A percentile compares a stretch with the other conserved stretches of the same genome.
Conservation (phyloP, 2,113 vertebrate genomes). For the Fregata magnificens region DNA sequence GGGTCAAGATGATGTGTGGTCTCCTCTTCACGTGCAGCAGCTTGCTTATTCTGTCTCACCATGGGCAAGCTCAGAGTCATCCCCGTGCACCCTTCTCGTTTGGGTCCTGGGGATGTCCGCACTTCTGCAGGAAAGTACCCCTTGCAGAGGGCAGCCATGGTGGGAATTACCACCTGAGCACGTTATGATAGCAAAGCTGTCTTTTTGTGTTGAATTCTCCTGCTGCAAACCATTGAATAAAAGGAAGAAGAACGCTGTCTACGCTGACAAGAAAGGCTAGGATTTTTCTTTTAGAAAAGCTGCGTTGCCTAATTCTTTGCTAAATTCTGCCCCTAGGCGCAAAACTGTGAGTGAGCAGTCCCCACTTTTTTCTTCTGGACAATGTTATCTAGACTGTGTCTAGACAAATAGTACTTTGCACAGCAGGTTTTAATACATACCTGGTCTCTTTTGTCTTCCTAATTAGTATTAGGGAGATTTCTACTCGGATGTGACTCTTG, state of each 20-base stretch:
- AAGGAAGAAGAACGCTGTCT: neutral
- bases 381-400: neutral
- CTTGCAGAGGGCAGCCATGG: neutral
- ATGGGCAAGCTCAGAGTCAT: neutral
- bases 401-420: neutral
- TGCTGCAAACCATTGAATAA: neutral
- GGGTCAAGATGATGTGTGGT: neutral
- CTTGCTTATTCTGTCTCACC: neutral
- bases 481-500: neutral
- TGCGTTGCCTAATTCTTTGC: neutral
- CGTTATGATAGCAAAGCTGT: neutral
- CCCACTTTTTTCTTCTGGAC: neutral
- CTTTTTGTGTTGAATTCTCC: neutral
- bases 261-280: neutral
- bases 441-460: neutral
- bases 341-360: neutral
- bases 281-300: neutral
- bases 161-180: neutral
- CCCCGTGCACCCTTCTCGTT: neutral
- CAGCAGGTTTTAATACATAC: neutral
- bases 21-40: neutral
- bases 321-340: neutral
- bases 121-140: neutral
- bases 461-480: neutral
- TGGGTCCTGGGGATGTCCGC: neutral